These are phyloP conservation scores for Pollenia griseotomentosa DNA, from an alignment of 2,888 invertebrate species.

Conservation along the genomic window DNA sequence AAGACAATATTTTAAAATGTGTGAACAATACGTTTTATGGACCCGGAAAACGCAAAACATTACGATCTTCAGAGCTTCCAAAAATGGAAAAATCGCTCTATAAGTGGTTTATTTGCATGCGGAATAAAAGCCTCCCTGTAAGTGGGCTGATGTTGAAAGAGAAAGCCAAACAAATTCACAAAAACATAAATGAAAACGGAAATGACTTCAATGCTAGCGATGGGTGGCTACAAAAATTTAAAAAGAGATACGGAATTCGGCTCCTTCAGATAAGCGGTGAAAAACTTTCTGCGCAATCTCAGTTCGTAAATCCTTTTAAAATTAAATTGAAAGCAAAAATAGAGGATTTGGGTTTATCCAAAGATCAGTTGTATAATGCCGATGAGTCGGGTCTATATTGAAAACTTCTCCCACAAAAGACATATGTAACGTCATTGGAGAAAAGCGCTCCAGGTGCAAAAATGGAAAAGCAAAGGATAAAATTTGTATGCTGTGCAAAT, in stretches of 20 bases:
- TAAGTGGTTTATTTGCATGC: conserved; percentile 23
- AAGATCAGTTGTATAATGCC: too few species aligned
- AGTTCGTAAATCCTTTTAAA: too few species aligned
- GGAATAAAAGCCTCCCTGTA: conserved; percentile 1
- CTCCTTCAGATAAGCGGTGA: conserved; percentile 47
- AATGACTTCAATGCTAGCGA: conserved; percentile 21
- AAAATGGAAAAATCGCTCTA: conserved; percentile 23
- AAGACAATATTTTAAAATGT: too few species aligned
- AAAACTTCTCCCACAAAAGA: conserved; percentile 45
- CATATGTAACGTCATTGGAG: conserved; percentile 41
- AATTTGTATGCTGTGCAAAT: conserved; percentile 55
- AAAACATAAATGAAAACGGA: conserved; percentile 15
- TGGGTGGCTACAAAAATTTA: background rate
- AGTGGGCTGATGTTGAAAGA: conserved; percentile 12
- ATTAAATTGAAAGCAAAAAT: too few species aligned
- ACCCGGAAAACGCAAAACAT: background rate
- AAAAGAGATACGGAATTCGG: conserved; percentile 37
- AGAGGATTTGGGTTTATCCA: too few species aligned
- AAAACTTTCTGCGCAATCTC: conserved; percentile 51
- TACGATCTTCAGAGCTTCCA: conserved; percentile 24
- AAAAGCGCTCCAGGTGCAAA: conserved; percentile 58
- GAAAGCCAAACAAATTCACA: conserved; percentile 4
- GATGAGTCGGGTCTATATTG: too few species aligned
- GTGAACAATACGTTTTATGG: background rate
- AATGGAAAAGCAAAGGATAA: conserved; percentile 41